These are phyloP conservation scores for Mythimna ferrago DNA, from an alignment of 2,888 invertebrate genomes.

Conservation along the genomic window DNA sequence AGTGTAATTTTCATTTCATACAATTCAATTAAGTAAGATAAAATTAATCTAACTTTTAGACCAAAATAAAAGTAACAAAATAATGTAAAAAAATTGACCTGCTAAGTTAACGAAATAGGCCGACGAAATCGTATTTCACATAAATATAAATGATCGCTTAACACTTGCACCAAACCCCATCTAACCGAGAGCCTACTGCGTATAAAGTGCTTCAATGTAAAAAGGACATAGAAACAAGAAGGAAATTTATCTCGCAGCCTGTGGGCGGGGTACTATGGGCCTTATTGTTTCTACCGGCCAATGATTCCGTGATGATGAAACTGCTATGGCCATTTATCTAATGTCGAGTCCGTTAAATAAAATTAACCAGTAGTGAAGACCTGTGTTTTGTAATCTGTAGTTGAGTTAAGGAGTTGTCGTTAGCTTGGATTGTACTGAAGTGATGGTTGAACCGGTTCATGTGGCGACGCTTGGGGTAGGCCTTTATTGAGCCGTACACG, in stretches of 20 bases:
- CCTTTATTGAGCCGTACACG: not conserved
- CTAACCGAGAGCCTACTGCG: conserved; percentile 85
- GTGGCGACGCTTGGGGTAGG: not conserved
- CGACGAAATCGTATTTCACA: not conserved
- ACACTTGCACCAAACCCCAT: conserved; percentile 67
- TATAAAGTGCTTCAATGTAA: conserved; percentile 87
- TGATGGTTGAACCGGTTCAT: not conserved
- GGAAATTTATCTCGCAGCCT: conserved; percentile 84
- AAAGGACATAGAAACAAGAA: conserved; percentile 87
- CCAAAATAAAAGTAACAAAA: too few species aligned
- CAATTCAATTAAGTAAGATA: too few species aligned
- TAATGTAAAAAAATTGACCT: too few species aligned
- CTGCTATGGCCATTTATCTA: conserved; percentile 37
- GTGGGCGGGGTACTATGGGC: conserved; percentile 78
- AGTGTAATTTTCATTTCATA: too few species aligned
- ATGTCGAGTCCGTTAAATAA: conserved; percentile 38
- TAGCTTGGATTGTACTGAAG: conserved; percentile 12
- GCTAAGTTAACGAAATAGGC: too few species aligned
- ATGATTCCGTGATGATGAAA: conserved; percentile 60
- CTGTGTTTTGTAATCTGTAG: conserved; percentile 12
- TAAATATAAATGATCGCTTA: conserved; percentile 16
- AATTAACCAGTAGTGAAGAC: conserved; percentile 47
- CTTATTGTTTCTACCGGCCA: conserved; percentile 68
- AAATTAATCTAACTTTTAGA: too few species aligned
- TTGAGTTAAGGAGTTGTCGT: conserved; percentile 11